These are phyloP conservation scores for Polypterus bichir DNA, from an alignment of 2,113 vertebrate species.

Conservation along the genomic window DNA sequence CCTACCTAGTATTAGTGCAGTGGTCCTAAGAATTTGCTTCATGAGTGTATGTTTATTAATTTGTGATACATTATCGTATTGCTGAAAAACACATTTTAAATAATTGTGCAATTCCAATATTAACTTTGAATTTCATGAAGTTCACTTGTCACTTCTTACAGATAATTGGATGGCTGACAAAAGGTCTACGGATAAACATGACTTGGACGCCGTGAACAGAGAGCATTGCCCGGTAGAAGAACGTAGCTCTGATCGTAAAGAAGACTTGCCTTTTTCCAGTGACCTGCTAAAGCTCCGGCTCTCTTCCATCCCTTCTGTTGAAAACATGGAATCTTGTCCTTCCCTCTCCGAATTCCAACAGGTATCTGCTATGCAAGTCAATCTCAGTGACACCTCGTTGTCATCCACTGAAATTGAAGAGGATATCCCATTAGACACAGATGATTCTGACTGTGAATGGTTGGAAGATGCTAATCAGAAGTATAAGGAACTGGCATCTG, in stretches of 20 bases:
- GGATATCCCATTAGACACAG: conserved; percentile 17
- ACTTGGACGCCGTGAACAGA: neutral
- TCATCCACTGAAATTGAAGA: conserved; percentile 27
- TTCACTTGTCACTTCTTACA: conserved; percentile 3
- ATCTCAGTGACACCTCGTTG: conserved; percentile 23
- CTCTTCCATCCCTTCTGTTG: neutral
- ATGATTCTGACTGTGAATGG: conserved; percentile 21
- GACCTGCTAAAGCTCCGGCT: neutral
- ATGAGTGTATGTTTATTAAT: too few relatives aligned
- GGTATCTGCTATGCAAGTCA: conserved; percentile 27
- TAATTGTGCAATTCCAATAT: too few relatives aligned
- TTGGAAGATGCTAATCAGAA: conserved; percentile 8
- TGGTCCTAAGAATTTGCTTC: too few relatives aligned
- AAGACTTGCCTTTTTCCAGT: conserved; percentile 5
- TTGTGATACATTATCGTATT: too few relatives aligned
- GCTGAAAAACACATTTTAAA: too few relatives aligned
- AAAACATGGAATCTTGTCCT: conserved; percentile 11
- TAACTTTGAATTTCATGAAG: too few relatives aligned
- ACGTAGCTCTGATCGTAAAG: conserved; percentile 5
- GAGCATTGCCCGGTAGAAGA: neutral
- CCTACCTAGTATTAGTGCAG: too few relatives aligned
- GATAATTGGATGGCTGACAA: neutral
- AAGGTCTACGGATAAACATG: neutral
- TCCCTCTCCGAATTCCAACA: conserved; percentile 38
- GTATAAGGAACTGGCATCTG: neutral